Evolutionary conservation across 2,113 vertebrate species (phyloP), one percentile per base, ranked within the genome.

Genomic region (Grammomys dolichurus): DNA sequence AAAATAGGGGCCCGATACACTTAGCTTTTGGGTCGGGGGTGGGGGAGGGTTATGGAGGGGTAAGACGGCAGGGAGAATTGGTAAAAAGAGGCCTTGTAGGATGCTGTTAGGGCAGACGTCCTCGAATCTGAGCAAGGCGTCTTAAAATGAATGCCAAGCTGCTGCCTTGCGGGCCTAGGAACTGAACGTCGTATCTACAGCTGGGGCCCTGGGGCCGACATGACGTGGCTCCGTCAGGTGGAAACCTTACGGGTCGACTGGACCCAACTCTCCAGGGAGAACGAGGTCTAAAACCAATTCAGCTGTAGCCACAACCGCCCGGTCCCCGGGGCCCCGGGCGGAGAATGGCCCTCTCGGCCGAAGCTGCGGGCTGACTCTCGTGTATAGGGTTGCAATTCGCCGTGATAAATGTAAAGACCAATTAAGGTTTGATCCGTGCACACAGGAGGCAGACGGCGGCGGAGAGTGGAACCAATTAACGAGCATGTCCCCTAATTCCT

Each of bases 401-500:
- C 90, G 40, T 90, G 96, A 97, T 96, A 94, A 97, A 96, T 97
- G 96, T 94, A 96, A 96, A 97, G 95, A 95, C 96, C 97, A 97
- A 97, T 96, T 97, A 98, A 97, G 97, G 96, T 94, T 80, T 97
- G 97, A 97, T 97, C 96, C 91, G 78, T 90, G 97, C 96, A 69
- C 93, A 84, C 48, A 63, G 89, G 95, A 97, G 95, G 95, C 96
- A 95, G 97, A 97, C 85, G 93, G 96, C 84, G 87, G 91, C 94
- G 91, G 97, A 95, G 85, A 72, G 96, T 94, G 96, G 96, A 96
- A 94, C 97, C 97, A 97, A 95, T 97, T 98, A 98, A 95, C 72
- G 88, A 98, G 97, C 97, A 92, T 97, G 97, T 96, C 94, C 97
- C 96, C 95, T 95, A 93, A 93, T 97, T 96, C 89, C 90, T 84